phyloP scores from a whole-genome alignment of 2,797 vertebrate genomes.

The Lepilemur ruficaudatus region DNA sequence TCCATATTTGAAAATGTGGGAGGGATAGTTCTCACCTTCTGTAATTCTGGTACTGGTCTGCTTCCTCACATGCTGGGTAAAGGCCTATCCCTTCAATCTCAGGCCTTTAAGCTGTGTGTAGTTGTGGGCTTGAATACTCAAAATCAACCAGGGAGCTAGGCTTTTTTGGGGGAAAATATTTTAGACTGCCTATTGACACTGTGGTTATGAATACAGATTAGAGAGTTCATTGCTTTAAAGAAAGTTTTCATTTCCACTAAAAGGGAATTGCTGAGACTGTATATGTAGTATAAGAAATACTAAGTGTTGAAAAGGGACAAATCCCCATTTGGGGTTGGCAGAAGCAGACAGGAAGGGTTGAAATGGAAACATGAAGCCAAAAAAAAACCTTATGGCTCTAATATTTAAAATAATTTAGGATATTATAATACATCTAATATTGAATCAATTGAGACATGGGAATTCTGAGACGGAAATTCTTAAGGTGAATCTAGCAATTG shows the following conservation, averaged over 20 bases:
- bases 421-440: neutral
- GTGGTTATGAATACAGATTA: neutral
- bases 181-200: neutral
- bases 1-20: neutral
- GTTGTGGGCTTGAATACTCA: neutral
- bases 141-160: neutral
- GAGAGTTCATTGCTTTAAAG: neutral
- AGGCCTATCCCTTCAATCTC: neutral
- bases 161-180: neutral
- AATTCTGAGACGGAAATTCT: neutral
- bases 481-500: neutral
- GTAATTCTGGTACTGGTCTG: neutral
- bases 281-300: neutral
- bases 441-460: neutral
- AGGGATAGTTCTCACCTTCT: neutral
- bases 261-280: constrained; percentile 16
- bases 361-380: constrained; percentile 6
- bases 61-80: neutral
- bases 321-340: neutral
- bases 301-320: neutral
- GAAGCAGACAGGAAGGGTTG: neutral
- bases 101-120: neutral
- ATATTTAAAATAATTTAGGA: constrained; percentile 1
- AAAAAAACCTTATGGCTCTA: neutral
- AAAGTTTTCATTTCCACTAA: neutral